Conservation (phyloP, 1,140 invertebrate genomes). For the Cherax quadricarinatus region DNA sequence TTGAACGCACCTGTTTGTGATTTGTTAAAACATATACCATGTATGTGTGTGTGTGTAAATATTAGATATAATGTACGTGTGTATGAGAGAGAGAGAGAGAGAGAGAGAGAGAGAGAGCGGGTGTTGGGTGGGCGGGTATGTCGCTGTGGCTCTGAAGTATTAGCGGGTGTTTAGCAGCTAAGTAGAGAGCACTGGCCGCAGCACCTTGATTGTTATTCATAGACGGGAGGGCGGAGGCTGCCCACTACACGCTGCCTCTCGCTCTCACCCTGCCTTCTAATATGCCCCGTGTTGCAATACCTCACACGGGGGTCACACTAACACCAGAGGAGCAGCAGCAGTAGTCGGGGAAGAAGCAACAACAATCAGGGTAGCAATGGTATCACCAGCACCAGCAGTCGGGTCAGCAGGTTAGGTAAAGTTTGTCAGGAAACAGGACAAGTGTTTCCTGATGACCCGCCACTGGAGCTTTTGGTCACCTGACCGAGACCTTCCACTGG, state of each 20-base stretch:
- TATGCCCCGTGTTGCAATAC: neutral
- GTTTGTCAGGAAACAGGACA: no score
- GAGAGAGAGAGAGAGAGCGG: neutral
- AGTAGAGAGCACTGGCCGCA: slow-evolving; percentile 35
- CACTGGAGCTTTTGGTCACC: no score
- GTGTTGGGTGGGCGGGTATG: neutral
- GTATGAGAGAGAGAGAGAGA: neutral
- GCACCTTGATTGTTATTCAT: slow-evolving; percentile 57
- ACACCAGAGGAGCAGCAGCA: neutral
- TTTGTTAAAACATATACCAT: no score
- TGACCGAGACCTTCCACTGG: no score
- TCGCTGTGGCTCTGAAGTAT: slow-evolving; percentile 37
- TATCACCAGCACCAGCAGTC: neutral
- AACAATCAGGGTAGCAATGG: neutral
- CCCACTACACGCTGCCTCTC: slow-evolving; percentile 14
- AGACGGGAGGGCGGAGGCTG: slow-evolving; percentile 18
- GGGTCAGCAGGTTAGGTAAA: neutral
- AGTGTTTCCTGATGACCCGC: no score
- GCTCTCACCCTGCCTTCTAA: slow-evolving; percentile 33
- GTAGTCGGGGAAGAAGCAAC: neutral
- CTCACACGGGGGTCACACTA: neutral
- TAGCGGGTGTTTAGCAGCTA: slow-evolving; percentile 57
- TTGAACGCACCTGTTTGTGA: no score
- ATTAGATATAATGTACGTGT: no score
- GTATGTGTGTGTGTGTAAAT: neutral